Conservation (phyloP, 2,113 vertebrate species). For the Stegastes partitus region DNA sequence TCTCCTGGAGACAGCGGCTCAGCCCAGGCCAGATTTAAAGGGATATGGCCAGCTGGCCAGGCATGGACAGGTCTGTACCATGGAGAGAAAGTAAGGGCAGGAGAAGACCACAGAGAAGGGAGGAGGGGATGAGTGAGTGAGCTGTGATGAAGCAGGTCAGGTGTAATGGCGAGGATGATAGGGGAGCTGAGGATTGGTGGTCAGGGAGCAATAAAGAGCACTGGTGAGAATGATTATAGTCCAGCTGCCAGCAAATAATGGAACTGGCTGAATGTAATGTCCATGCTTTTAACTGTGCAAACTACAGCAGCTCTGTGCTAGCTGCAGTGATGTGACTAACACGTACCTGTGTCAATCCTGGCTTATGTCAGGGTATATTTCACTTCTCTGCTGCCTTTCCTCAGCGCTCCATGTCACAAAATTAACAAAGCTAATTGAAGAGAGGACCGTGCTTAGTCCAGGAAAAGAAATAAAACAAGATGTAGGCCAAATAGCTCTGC, state of each 20-base stretch:
- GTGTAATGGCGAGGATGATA: slow-evolving; percentile 72
- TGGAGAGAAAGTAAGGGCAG: slow-evolving; percentile 74
- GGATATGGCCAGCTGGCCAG: slow-evolving; percentile 82
- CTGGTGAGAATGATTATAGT: slow-evolving; percentile 73
- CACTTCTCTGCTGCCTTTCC: slow-evolving; percentile 19
- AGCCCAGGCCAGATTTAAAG: slow-evolving; percentile 83
- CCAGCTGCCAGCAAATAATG: slow-evolving; percentile 71
- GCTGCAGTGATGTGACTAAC: slow-evolving; percentile 34
- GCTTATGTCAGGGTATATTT: slow-evolving; percentile 33
- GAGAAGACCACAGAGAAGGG: slow-evolving; percentile 67
- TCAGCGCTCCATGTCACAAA: slow-evolving; percentile 31
- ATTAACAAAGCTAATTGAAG: slow-evolving; percentile 52
- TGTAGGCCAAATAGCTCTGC: slow-evolving; percentile 56
- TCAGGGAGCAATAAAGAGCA: slow-evolving; percentile 73
- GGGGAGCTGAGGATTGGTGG: slow-evolving; percentile 69
- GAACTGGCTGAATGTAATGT: slow-evolving; percentile 56
- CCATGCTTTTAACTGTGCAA: slow-evolving; percentile 50
- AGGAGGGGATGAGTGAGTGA: slow-evolving; percentile 62
- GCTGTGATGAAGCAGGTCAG: slow-evolving; percentile 73
- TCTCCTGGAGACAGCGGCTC: slow-evolving; percentile 81
- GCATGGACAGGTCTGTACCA: slow-evolving; percentile 75
- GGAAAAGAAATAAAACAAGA: slow-evolving; percentile 56
- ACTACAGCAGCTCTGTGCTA: slow-evolving; percentile 30
- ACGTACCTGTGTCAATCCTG: slow-evolving; percentile 45
- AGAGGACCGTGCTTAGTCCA: slow-evolving; percentile 43